Evolutionary conservation across 2,888 invertebrate genomes (phyloP), one percentile per base, ranked within the genome.

Genomic region (Girardia tigrina): DNA sequence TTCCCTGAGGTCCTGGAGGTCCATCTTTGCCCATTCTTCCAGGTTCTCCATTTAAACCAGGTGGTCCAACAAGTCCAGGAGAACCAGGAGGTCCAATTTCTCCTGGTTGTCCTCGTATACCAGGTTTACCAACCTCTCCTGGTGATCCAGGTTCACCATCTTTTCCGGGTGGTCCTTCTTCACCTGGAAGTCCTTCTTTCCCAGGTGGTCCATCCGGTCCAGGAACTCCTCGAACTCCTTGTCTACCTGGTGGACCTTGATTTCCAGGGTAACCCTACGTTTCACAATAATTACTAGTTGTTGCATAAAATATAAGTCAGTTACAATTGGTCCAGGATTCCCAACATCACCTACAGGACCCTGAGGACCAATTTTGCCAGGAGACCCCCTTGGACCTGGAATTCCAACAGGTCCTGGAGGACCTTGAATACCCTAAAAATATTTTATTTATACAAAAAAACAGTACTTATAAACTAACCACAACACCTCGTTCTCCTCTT

Each of bases 21-120:
- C 29, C 56, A 56, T 56, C 56, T n/a, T 56, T 56, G n/a, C 56
- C 56, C 56, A 56, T 56, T 20, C 56, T n/a, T 2, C 56, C 56
- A 6, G 56, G 56, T 56, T 56, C 56, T 2, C 91, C 91, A 76
- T 88, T 87, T 0, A 89, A 87, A 71, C 91, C 91, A 71, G 89
- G 86, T 28, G 87, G 82, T 36, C 92, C 92, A 85, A 90, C 89
- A 27, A 90, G 85, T n/a, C 92, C 92, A 78, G 78, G 75, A n/a
- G 75, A 72, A 42, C 77, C 78, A 29, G 76, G 72, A 16, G 88
- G 86, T 8, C 78, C 78, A 12, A 78, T 29, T 56, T 91, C 72
- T 80, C 85, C 91, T 26, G 88, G 86, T 71, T 88, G 87, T 1
- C 90, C 90, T 69, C 87, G 83, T 75, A 86, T 87, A 72, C 91